Base-by-base conservation (phyloP, 1,140 invertebrate species). In the Zaprionus vittiger region DNA sequence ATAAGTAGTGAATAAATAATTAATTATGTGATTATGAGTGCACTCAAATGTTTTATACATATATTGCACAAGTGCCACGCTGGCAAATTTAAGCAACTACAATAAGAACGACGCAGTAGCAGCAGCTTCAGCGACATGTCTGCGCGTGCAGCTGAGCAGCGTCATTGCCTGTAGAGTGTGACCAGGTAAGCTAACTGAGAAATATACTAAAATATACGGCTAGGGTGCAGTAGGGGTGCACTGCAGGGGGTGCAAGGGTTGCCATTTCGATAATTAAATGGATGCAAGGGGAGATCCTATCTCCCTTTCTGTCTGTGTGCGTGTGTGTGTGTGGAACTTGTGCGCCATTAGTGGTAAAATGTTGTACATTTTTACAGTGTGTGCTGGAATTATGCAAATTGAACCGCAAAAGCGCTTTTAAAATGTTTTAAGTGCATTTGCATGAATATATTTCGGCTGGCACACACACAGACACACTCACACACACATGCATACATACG, bases 371-470 rank as follows among this genome's bases (percentile, higher is more conserved):
- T 89, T 90, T 89, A 84, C 80, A 89, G 85, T 89, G 85, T 81
- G 79, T 85, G 81, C 83, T 82, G 85, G 85, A 89, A 89, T 89
- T 89, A 89, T 89, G 85, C 85, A 90, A 89, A 89, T 89, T 89
- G 85, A 89, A 89, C 85, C 85, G 85, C 85, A 89, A 80, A 89
- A 89, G 84, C 85, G 85, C 85, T 90, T 89, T 89, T 89, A 89
- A 89, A 89, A 89, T 89, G 85, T 89, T 89, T 89, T 89, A 89
- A 90, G 85, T 89, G 85, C 85, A 89, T 89, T 89, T 89, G 85
- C 85, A 89, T 90, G 81, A 89, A 75, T 71, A 89, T 90, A 84
- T 90, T 83, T 89, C 67, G 85, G 81, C 69, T 67, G 66, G 60
- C 64, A 52, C 44, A 61, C 55, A 66, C 47, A 71, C 28, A 52